Conservation (phyloP, 2,797 vertebrate species). For the Dromococcyx pavoninus region DNA sequence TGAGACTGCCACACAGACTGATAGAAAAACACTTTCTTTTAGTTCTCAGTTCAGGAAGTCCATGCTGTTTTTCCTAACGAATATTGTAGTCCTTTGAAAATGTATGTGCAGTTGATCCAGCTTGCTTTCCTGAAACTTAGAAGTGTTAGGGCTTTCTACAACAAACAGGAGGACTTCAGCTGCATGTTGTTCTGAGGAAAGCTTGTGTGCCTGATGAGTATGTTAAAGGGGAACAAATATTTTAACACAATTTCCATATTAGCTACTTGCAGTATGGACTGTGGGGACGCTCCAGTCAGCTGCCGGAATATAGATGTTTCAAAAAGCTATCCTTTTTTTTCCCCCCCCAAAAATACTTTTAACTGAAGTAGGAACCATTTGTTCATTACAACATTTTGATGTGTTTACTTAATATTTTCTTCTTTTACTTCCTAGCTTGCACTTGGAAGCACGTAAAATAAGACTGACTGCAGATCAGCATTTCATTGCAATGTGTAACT, state of each 20-base stretch:
- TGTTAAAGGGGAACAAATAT: slow-evolving; percentile 75
- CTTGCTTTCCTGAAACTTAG: slow-evolving; percentile 61
- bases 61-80: slow-evolving; percentile 4
- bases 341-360: not conserved
- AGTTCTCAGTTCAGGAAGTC: slow-evolving; percentile 59
- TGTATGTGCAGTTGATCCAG: slow-evolving; percentile 44
- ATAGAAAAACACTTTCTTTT: slow-evolving; percentile 46
- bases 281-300: slow-evolving; percentile 6
- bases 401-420: slow-evolving; percentile 11
- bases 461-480: slow-evolving; percentile 50
- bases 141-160: slow-evolving; percentile 11
- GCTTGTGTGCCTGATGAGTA: slow-evolving; percentile 65
- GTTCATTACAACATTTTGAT: slow-evolving; percentile 39
- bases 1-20: slow-evolving; percentile 54
- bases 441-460: slow-evolving; percentile 48
- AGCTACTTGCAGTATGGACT: slow-evolving; percentile 43
- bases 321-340: not conserved
- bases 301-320: slow-evolving; percentile 14
- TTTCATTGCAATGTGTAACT: slow-evolving; percentile 44
- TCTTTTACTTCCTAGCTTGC: slow-evolving; percentile 46
- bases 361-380: slow-evolving; percentile 25
- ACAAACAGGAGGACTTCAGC: slow-evolving; percentile 37
- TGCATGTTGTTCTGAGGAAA: slow-evolving; percentile 56
- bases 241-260: slow-evolving; percentile 61
- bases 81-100: slow-evolving; percentile 56